These are phyloP conservation scores for Sarcophaga rosellei DNA, from an alignment of 2,888 invertebrate genomes.

Conservation along the genomic window DNA sequence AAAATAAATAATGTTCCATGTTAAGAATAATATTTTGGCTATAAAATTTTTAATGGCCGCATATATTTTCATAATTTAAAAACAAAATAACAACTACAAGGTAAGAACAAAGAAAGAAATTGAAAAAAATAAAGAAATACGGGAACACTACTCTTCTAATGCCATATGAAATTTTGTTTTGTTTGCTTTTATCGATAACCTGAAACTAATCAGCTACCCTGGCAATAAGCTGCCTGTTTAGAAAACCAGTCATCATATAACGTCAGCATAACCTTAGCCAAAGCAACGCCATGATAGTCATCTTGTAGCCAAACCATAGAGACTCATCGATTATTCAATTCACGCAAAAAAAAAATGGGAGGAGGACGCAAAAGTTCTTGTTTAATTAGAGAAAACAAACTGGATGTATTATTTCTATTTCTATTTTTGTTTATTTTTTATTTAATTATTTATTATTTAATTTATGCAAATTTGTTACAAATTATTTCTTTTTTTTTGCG, in stretches of 20 bases:
- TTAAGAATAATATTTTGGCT: background rate
- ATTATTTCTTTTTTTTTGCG: background rate
- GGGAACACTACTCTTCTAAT: background rate
- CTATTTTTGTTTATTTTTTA: background rate
- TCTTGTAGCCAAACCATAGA: background rate
- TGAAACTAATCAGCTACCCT: background rate
- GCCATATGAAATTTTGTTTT: too few species aligned
- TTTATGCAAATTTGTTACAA: constrained; percentile 34
- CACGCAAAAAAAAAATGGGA: background rate
- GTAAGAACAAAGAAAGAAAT: background rate
- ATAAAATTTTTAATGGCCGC: background rate
- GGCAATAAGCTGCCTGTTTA: background rate
- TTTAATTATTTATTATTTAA: background rate
- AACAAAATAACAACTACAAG: background rate
- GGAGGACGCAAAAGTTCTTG: background rate
- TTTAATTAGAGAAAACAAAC: background rate
- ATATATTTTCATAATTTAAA: too few species aligned
- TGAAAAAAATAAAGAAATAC: too few species aligned
- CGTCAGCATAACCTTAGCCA: background rate
- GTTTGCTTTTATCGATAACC: background rate
- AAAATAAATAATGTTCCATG: background rate
- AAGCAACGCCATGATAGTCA: too few species aligned
- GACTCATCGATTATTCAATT: background rate
- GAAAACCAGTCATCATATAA: background rate
- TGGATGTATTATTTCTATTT: background rate